A percentile compares a stretch with the other conserved stretches of the same genome.
phyloP scores from a whole-genome alignment of 2,797 vertebrate genomes.

The Muscicapa comitata region DNA sequence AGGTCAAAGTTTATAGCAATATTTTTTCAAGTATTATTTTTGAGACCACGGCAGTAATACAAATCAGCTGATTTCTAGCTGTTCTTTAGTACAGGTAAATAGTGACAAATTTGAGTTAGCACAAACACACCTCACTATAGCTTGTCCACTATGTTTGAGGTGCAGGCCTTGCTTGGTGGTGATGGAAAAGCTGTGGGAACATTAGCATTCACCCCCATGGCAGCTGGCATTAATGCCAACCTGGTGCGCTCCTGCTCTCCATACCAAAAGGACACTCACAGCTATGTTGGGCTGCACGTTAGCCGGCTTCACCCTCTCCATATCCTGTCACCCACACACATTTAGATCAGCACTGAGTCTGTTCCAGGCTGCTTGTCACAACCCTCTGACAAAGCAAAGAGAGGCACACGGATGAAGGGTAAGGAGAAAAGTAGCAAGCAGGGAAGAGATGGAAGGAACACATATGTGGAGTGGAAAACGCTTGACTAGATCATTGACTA shows the following conservation, averaged over 20 bases:
- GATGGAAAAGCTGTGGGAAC: not conserved
- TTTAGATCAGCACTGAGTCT: not conserved
- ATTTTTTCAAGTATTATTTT: not conserved
- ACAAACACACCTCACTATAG: not conserved
- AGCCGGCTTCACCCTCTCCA: rapidly evolving
- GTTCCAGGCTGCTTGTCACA: not conserved
- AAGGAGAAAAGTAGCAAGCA: not conserved
- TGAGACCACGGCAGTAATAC: not conserved
- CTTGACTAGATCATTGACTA: not conserved
- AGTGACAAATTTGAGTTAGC: not conserved
- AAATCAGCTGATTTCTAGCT: not conserved
- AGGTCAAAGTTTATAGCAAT: rapidly evolving
- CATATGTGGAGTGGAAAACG: not conserved
- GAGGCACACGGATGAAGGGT: not conserved
- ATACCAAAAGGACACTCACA: not conserved
- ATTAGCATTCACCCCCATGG: not conserved
- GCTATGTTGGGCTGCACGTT: rapidly evolving
- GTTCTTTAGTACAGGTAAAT: not conserved
- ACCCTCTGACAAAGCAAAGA: not conserved
- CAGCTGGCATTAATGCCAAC: not conserved
- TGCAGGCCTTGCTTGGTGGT: rapidly evolving
- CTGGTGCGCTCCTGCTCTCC: rapidly evolving
- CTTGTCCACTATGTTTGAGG: not conserved
- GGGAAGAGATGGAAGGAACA: not conserved
- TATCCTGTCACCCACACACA: not conserved